Conservation (phyloP, 2,888 invertebrate species). For the Phaonia tiefii region DNA sequence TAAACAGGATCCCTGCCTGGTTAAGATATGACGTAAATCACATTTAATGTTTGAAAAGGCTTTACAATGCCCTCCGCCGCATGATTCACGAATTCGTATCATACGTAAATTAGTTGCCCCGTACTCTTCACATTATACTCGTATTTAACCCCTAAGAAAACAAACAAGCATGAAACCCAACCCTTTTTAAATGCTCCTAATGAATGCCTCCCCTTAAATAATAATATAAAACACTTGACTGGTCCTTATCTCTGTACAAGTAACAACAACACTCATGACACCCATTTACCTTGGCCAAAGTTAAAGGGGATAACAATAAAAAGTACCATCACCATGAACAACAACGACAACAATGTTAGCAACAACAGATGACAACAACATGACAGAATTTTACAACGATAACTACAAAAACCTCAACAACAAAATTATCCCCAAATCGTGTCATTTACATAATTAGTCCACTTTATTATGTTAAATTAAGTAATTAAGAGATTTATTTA, state of each 20-base stretch:
- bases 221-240: constrained; percentile 20
- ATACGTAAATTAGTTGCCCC: no score
- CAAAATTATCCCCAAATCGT: constrained; percentile 11
- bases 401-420: constrained; percentile 2
- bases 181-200: no score
- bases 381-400: background rate
- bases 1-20: no score
- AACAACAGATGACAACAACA: background rate
- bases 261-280: constrained; percentile 11
- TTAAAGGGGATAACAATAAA: background rate
- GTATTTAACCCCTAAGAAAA: no score
- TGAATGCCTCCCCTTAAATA: background rate
- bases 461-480: constrained; percentile 55
- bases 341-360: background rate
- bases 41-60: no score
- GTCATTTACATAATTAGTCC: constrained; percentile 60
- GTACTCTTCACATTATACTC: no score
- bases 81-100: no score
- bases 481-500: constrained; percentile 57
- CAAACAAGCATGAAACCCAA: no score
- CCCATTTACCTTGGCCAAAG: background rate
- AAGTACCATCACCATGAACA: no score
- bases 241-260: background rate
- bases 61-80: no score
- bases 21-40: no score